Percentiles rank a stretch among this genome's conserved stretches.
Evolutionary conservation across 35 echinoderm and acorn worm genomes (phyloP).

Genomic region (Apostichopus japonicus): DNA sequence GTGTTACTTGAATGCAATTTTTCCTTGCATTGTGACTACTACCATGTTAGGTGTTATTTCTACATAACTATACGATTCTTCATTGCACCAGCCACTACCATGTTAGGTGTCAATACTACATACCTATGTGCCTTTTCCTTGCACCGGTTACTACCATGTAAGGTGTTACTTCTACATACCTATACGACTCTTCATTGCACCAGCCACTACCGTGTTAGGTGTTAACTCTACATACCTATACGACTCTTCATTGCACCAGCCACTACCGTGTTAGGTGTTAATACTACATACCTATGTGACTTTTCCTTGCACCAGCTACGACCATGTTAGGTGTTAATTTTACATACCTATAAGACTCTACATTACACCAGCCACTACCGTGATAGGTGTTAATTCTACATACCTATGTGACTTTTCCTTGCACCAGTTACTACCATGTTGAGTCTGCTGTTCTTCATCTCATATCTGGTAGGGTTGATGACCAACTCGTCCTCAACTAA

Average conservation of each 20-base stretch:
- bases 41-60: too few species aligned
- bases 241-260: too few species aligned
- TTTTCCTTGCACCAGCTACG: slow-evolving; percentile 83
- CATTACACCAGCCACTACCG: slow-evolving; percentile 79
- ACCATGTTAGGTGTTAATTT: slow-evolving; percentile 70
- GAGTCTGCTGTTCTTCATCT: slow-evolving; percentile 80
- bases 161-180: neutral
- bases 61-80: too few species aligned
- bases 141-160: slow-evolving; percentile 88
- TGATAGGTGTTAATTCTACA: slow-evolving; percentile 62
- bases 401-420: slow-evolving; percentile 92
- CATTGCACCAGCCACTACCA: neutral
- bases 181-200: neutral
- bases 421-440: slow-evolving; percentile 91
- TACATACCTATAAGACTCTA: slow-evolving; percentile 81
- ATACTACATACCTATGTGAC: slow-evolving; percentile 66
- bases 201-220: too few species aligned
- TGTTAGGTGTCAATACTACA: neutral
- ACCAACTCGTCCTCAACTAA: slow-evolving; percentile 86
- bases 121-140: slow-evolving; percentile 89
- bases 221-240: too few species aligned
- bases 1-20: too few species aligned
- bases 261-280: too few species aligned
- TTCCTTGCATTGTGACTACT: too few species aligned
- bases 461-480: slow-evolving; percentile 87